Percentiles rank a stretch among this genome's conserved stretches.
phyloP scores from a whole-genome alignment of 2,113 vertebrate species.

The Thomomys bottae region DNA sequence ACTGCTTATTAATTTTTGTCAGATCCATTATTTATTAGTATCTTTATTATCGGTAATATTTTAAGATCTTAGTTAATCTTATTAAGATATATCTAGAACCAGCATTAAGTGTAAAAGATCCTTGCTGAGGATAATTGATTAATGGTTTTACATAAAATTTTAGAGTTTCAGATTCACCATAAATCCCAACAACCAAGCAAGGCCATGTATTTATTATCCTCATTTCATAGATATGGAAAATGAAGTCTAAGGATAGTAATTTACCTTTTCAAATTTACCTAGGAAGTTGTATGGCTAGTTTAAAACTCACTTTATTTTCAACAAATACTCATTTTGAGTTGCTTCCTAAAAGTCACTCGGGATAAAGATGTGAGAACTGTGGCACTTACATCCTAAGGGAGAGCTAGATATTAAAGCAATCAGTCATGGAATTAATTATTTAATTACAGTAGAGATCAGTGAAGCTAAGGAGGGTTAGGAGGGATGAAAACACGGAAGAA shows the following conservation, averaged over 20 bases:
- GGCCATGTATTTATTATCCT: slow-evolving; percentile 32
- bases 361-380: slow-evolving; percentile 53
- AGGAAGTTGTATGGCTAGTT: slow-evolving; percentile 1
- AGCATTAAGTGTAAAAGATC: slow-evolving; percentile 37
- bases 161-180: slow-evolving; percentile 40
- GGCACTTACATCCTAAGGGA: slow-evolving; percentile 36
- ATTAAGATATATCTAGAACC: slow-evolving; percentile 42
- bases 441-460: slow-evolving; percentile 57
- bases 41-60: slow-evolving; percentile 50
- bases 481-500: neutral
- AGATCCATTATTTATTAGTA: slow-evolving; percentile 63
- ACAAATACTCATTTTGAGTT: slow-evolving; percentile 51
- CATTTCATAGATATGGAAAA: slow-evolving; percentile 32
- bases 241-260: slow-evolving; percentile 51
- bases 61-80: slow-evolving; percentile 38
- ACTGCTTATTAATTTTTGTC: slow-evolving; percentile 58
- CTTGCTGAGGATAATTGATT: slow-evolving; percentile 32
- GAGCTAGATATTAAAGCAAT: slow-evolving; percentile 73
- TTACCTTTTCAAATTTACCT: slow-evolving; percentile 58
- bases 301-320: slow-evolving; percentile 50
- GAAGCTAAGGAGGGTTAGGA: neutral
- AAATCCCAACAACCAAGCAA: neutral
- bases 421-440: slow-evolving; percentile 68
- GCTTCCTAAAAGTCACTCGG: slow-evolving; percentile 32
- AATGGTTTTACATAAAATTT: slow-evolving; percentile 59